A percentile compares a stretch with the other conserved stretches of the same genome.
Conservation (phyloP, 2,888 invertebrate genomes). For the Cheilosia urbana region DNA sequence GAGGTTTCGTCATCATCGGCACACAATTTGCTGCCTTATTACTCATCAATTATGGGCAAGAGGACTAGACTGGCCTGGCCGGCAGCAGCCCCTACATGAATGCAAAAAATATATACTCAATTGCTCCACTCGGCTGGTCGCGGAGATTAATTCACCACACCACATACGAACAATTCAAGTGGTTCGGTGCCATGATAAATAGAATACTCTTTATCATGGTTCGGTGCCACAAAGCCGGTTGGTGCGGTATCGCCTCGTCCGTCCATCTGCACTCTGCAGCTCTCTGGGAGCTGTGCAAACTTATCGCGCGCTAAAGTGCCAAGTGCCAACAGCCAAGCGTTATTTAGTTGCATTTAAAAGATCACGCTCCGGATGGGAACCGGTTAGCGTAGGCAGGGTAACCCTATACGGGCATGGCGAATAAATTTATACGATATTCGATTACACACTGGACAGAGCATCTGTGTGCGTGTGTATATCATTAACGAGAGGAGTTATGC, state of each 20-base stretch:
- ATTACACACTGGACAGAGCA: constrained; percentile 31
- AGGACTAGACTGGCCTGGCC: not conserved
- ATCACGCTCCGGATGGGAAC: constrained; percentile 29
- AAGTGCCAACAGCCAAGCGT: constrained; percentile 16
- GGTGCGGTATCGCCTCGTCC: constrained; percentile 8
- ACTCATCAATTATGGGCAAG: constrained; percentile 52
- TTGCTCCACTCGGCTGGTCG: constrained; percentile 42
- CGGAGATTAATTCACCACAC: constrained; percentile 34
- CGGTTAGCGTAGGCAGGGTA: constrained; percentile 63
- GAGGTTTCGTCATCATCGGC: constrained; percentile 40
- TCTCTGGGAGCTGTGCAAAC: constrained; percentile 5
- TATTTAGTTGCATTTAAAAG: constrained; percentile 42
- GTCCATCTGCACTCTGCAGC: not conserved
- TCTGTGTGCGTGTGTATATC: constrained; percentile 20
- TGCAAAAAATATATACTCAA: constrained; percentile 33
- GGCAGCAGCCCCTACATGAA: constrained; percentile 9
- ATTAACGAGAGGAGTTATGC: constrained; percentile 12
- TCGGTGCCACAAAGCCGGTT: constrained; percentile 35
- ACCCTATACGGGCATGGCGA: constrained; percentile 60
- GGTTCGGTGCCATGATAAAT: constrained; percentile 1
- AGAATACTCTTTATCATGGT: too few species aligned
- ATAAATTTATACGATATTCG: constrained; percentile 43
- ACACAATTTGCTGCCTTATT: constrained; percentile 48
- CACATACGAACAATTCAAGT: constrained; percentile 36
- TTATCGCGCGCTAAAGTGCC: constrained; percentile 32